Conservation (phyloP, 2,797 vertebrate genomes). For the Microhierax caerulescens region DNA sequence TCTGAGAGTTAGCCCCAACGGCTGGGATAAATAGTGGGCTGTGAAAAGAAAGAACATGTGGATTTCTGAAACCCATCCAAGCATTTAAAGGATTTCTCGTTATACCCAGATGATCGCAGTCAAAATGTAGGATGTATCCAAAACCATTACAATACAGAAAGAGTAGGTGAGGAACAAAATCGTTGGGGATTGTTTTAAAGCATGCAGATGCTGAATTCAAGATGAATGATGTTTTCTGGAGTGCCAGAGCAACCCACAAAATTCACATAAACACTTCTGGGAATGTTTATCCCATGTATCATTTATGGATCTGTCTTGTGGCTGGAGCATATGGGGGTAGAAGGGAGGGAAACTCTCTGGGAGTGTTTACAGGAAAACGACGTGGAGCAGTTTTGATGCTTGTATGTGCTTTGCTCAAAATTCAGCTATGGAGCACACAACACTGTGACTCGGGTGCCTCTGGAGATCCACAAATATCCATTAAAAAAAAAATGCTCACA, state of each 20-base stretch:
- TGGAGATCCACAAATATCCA: background rate
- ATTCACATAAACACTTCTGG: background rate
- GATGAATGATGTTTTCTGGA: background rate
- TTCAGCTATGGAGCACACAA: background rate
- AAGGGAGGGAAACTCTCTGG: background rate
- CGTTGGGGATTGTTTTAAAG: background rate
- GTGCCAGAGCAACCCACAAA: background rate
- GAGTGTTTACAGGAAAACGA: background rate
- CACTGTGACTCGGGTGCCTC: background rate
- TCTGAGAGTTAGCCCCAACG: background rate
- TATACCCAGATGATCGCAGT: background rate
- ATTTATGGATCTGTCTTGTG: background rate
- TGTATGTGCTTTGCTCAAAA: background rate
- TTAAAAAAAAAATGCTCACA: background rate
- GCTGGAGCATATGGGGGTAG: background rate
- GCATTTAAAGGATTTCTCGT: background rate
- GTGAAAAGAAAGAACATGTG: background rate
- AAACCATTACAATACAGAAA: background rate
- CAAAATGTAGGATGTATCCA: background rate
- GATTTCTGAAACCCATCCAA: background rate
- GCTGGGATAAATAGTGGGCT: background rate
- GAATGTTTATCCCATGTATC: background rate
- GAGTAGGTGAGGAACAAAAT: background rate
- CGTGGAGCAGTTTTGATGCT: background rate
- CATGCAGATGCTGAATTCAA: background rate